Conservation (phyloP, 2,888 invertebrate genomes). For the Thecophora atra region DNA sequence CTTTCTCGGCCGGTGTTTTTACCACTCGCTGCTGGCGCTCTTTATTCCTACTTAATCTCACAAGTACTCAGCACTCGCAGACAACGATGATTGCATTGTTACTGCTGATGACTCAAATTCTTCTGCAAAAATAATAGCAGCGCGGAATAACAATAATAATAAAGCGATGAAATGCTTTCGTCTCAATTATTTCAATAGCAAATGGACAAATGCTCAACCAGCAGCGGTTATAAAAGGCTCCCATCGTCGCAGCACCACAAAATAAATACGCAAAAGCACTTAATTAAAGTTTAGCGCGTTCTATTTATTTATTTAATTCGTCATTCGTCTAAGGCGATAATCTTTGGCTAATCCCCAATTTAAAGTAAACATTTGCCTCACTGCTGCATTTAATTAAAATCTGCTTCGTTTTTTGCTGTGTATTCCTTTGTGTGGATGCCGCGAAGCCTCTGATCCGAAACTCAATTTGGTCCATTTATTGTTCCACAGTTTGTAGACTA, state of each 20-base stretch:
- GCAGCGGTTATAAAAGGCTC: background rate
- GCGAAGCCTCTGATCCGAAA: constrained; percentile 50
- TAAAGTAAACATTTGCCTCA: background rate
- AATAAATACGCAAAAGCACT: too few species aligned
- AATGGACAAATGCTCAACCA: background rate
- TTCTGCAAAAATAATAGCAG: constrained; percentile 1
- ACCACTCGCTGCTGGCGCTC: background rate
- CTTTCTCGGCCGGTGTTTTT: too few species aligned
- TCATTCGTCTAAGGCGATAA: too few species aligned
- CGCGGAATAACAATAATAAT: too few species aligned
- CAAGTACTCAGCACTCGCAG: background rate
- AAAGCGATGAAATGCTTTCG: background rate
- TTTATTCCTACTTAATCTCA: background rate
- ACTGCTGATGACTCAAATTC: constrained; percentile 32
- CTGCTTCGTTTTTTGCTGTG: background rate
- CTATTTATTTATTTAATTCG: too few species aligned
- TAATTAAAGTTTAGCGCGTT: too few species aligned
- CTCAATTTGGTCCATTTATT: constrained; percentile 64
- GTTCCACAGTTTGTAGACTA: constrained; percentile 62
- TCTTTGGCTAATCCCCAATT: too few species aligned
- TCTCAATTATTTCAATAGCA: too few species aligned
- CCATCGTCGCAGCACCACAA: too few species aligned
- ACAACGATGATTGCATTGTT: background rate
- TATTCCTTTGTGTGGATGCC: constrained; percentile 5
- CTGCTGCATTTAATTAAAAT: background rate